Evolutionary conservation across 2,888 invertebrate genomes (phyloP).

Genomic region (Corythucha ciliata): DNA sequence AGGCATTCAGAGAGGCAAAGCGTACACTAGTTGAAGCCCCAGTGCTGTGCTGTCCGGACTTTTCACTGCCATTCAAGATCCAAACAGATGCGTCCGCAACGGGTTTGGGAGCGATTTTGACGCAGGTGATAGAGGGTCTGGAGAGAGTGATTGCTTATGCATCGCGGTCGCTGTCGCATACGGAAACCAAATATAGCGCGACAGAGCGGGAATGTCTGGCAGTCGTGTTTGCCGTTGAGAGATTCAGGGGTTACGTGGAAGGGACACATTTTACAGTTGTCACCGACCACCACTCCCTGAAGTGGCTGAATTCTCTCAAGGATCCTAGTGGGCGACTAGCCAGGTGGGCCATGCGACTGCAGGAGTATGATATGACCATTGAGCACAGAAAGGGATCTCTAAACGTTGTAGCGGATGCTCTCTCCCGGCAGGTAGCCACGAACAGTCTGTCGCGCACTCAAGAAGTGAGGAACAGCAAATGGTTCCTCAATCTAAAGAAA

Average conservation of each 20-base stretch:
- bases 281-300: slow-evolving; percentile 34
- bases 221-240: slow-evolving; percentile 29
- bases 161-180: slow-evolving; percentile 26
- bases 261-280: slow-evolving; percentile 34
- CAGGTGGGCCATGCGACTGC: slow-evolving; percentile 28
- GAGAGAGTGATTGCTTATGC: slow-evolving; percentile 34
- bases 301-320: slow-evolving; percentile 33
- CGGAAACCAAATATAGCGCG: slow-evolving; percentile 32
- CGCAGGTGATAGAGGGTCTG: slow-evolving; percentile 24
- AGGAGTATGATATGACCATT: slow-evolving; percentile 3
- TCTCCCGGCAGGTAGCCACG: neutral
- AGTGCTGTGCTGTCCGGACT: slow-evolving; percentile 26
- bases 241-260: slow-evolving; percentile 33
- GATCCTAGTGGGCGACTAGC: slow-evolving; percentile 33
- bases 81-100: slow-evolving; percentile 22
- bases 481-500: slow-evolving; percentile 21
- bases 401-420: slow-evolving; percentile 8
- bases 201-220: slow-evolving; percentile 29
- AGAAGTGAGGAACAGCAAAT: slow-evolving; percentile 1
- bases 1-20: slow-evolving; percentile 22
- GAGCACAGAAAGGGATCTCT: slow-evolving; percentile 7
- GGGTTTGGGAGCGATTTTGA: slow-evolving; percentile 22
- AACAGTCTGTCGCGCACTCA: neutral
- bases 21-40: slow-evolving; percentile 20
- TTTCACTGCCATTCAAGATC: slow-evolving; percentile 22